Evolutionary conservation across 1,140 invertebrate genomes (phyloP), one percentile per base, ranked within the genome.

Genomic region (Teleopsis dalmanni): DNA sequence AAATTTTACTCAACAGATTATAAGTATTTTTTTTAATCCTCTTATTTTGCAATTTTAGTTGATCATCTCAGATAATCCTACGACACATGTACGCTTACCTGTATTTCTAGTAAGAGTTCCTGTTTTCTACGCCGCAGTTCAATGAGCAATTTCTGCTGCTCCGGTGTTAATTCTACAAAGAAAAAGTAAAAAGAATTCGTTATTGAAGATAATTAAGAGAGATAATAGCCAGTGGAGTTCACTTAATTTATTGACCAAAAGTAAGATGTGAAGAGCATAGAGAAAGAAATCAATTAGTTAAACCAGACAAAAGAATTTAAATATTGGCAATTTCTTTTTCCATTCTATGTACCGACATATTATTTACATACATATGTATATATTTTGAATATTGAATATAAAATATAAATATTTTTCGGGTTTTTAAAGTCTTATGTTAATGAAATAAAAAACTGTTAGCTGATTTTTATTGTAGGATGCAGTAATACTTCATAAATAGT

Each of bases 61-160:
- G n/a, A n/a, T n/a, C n/a, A n/a, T n/a, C n/a, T n/a, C n/a, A n/a
- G n/a, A n/a, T n/a, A n/a, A n/a, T n/a, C n/a, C n/a, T n/a, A n/a
- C n/a, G n/a, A n/a, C n/a, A n/a, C n/a, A n/a, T n/a, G 33, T 11
- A 29, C 14, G 75, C 79, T 80, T 73, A 94, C 91, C 84, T 94
- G 88, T 62, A 95, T 96, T 80, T 95, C 91, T 47, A 89, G 76
- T 48, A 95, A 74, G 50, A 96, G 74, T 74, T 95, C 89, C 51
- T 87, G 85, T 75, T 95, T 95, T 60, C 89, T 81, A 60, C 87
- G 78, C 56, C 91, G 78, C 59, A 96, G 91, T 65, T 91, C 88
- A 55, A 88, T 85, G 47, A 96, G 75, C 56, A 91, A 79, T 71
- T 92, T 87, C 62, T 91, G 88, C 72, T 95, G 91, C 62, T 94